Percentiles rank a stretch among this genome's conserved stretches.
Evolutionary conservation across 2,113 vertebrate genomes (phyloP).

Genomic region (Ascaphus truei): DNA sequence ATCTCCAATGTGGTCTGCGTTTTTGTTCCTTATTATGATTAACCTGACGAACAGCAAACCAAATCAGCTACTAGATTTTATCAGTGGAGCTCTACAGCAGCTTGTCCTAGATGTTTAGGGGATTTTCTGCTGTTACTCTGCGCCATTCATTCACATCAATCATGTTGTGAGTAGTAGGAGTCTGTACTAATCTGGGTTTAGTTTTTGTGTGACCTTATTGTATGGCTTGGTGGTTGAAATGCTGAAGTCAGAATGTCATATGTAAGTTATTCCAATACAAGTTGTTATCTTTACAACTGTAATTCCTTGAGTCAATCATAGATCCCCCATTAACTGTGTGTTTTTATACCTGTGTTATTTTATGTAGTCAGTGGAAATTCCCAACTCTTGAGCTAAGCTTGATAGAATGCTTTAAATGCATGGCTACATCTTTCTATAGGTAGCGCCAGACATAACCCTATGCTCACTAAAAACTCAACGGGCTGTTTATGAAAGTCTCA

Average conservation of each 20-base stretch:
- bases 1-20: too few species aligned
- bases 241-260: slow-evolving; percentile 10
- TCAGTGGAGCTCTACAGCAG: too few species aligned
- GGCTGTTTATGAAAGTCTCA: too few species aligned
- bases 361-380: slow-evolving; percentile 7
- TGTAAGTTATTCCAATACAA: slow-evolving; percentile 3
- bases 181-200: neutral
- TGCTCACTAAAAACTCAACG: neutral
- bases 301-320: slow-evolving; percentile 17
- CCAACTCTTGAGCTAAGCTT: neutral
- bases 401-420: neutral
- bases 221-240: slow-evolving; percentile 6
- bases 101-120: neutral
- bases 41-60: neutral
- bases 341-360: neutral
- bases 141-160: neutral
- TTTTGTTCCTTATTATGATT: too few species aligned
- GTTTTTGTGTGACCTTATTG: slow-evolving; percentile 11
- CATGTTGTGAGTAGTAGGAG: neutral
- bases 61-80: neutral
- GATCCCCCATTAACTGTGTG: slow-evolving; percentile 4
- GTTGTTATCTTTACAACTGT: slow-evolving; percentile 15
- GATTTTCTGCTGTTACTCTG: neutral
- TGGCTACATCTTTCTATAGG: neutral
- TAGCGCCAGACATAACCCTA: neutral